These are phyloP conservation scores for Dasysyrphus albostriatus DNA, from an alignment of 2,888 invertebrate genomes.

Conservation along the genomic window DNA sequence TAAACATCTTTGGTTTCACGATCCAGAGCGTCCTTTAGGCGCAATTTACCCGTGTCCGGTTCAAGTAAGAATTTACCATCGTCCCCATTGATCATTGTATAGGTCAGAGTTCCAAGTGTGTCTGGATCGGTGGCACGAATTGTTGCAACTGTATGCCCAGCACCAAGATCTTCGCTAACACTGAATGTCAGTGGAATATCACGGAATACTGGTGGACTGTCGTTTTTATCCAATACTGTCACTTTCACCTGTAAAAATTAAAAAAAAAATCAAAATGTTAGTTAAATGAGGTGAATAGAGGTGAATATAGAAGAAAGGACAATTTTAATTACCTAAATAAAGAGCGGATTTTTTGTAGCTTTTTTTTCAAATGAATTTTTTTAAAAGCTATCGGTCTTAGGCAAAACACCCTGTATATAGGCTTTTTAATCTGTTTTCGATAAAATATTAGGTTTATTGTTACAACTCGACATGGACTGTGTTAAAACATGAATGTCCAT, in stretches of 20 bases:
- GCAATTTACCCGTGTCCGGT: slow-evolving; percentile 88
- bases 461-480: too few species aligned
- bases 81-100: slow-evolving; percentile 88
- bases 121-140: slow-evolving; percentile 94
- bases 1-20: slow-evolving; percentile 92
- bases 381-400: too few species aligned
- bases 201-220: slow-evolving; percentile 95
- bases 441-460: too few species aligned
- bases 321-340: too few species aligned
- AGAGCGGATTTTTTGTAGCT: too few species aligned
- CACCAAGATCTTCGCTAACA: slow-evolving; percentile 93
- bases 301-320: not conserved
- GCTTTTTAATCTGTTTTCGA: too few species aligned
- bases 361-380: not conserved
- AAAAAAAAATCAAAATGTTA: not conserved
- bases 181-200: slow-evolving; percentile 89
- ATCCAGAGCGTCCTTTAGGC: slow-evolving; percentile 91
- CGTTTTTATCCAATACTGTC: slow-evolving; percentile 95
- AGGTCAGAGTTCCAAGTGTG: slow-evolving; percentile 90
- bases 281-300: not conserved
- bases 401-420: too few species aligned
- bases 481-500: not conserved
- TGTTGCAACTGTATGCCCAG: slow-evolving; percentile 91
- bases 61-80: slow-evolving; percentile 90
- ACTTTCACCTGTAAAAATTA: slow-evolving; percentile 90